Evolutionary conservation across 2,113 vertebrate genomes (phyloP).

Genomic region (Carettochelys insculpta): DNA sequence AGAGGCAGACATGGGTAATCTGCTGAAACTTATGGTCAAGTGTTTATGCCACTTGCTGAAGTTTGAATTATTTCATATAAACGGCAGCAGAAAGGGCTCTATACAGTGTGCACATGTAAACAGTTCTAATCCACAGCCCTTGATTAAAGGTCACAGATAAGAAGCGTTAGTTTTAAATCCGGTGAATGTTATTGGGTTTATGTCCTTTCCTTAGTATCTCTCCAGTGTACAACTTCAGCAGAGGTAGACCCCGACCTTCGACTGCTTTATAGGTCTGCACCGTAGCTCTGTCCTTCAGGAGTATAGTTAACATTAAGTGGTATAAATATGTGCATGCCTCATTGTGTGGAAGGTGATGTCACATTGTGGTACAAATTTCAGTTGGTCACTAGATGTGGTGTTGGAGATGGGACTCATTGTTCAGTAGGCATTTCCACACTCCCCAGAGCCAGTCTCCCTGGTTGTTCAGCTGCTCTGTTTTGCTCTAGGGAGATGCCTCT

Average conservation of each 20-base stretch:
- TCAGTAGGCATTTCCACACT: slow-evolving; percentile 13
- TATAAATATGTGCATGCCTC: slow-evolving; percentile 74
- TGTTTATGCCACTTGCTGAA: neutral
- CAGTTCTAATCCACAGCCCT: neutral
- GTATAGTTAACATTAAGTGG: slow-evolving; percentile 68
- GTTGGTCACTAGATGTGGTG: slow-evolving; percentile 62
- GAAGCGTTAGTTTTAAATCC: neutral
- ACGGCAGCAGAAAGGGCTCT: neutral
- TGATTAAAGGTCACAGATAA: neutral
- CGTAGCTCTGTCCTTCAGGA: slow-evolving; percentile 54
- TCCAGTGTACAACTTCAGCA: slow-evolving; percentile 1
- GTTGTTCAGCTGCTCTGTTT: slow-evolving; percentile 59
- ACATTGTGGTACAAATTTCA: slow-evolving; percentile 49
- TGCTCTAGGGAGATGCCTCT: slow-evolving; percentile 89
- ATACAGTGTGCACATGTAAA: neutral
- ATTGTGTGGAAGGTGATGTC: slow-evolving; percentile 74
- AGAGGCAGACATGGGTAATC: fast-evolving
- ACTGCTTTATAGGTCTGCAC: neutral
- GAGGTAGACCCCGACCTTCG: slow-evolving; percentile 36
- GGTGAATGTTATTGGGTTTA: neutral
- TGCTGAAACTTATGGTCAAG: fast-evolving
- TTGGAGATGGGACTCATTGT: neutral
- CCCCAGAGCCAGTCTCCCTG: neutral
- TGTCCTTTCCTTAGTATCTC: neutral
- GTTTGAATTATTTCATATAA: neutral